These are phyloP conservation scores for Mactra quadrangularis DNA, from an alignment of 1,140 invertebrate genomes.

Conservation along the genomic window DNA sequence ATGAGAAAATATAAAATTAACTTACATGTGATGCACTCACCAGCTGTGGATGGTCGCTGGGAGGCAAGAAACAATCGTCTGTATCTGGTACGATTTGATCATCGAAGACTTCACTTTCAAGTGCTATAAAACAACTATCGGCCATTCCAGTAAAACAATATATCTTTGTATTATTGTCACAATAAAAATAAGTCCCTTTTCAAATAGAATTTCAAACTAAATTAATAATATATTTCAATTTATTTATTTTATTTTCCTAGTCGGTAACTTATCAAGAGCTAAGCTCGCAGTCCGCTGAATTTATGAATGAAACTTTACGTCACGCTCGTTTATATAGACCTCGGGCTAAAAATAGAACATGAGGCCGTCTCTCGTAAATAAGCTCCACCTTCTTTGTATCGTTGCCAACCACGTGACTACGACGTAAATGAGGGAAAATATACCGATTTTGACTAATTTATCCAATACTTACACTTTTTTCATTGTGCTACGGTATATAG, in stretches of 20 bases:
- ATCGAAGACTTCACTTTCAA: slow-evolving; percentile 73
- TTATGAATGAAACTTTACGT: slow-evolving; percentile 67
- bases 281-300: slow-evolving; percentile 33
- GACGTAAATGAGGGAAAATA: not conserved
- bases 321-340: slow-evolving; percentile 40
- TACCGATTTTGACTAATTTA: not conserved
- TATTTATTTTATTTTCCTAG: not conserved
- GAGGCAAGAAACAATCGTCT: slow-evolving; percentile 79
- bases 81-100: slow-evolving; percentile 82
- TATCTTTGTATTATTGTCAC: not conserved
- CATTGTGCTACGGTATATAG: no score
- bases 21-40: slow-evolving; percentile 69
- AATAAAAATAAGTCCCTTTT: slow-evolving; percentile 33
- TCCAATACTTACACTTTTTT: no score
- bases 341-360: slow-evolving; percentile 41
- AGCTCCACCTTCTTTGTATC: slow-evolving; percentile 13
- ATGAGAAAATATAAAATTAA: no score
- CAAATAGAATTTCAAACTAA: slow-evolving; percentile 5
- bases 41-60: slow-evolving; percentile 59
- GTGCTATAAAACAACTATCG: slow-evolving; percentile 66
- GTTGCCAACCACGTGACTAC: slow-evolving; percentile 29
- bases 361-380: slow-evolving; percentile 29
- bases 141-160: slow-evolving; percentile 66
- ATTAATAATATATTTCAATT: not conserved
- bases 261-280: not conserved